A percentile compares a stretch with the other conserved stretches of the same genome.
phyloP scores from a whole-genome alignment of 2,888 invertebrate genomes.

The Ariolimax columbianus region DNA sequence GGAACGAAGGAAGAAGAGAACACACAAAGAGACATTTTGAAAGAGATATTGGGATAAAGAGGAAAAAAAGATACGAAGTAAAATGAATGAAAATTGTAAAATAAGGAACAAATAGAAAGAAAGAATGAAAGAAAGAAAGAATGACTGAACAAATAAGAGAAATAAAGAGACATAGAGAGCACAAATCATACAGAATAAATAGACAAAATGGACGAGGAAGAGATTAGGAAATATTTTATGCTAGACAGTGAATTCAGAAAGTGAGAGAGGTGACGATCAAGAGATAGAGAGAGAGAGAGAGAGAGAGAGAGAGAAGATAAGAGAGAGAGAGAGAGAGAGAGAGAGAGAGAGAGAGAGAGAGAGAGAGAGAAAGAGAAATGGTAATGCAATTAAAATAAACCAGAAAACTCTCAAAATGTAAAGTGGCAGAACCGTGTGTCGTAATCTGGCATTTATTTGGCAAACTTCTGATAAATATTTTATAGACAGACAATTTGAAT shows the following conservation, averaged over 20 bases:
- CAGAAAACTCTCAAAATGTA: no score
- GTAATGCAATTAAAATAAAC: no score
- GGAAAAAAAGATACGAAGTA: neutral
- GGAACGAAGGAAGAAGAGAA: neutral
- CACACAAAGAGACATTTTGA: constrained; percentile 2
- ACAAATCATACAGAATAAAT: neutral
- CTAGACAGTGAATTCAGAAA: neutral
- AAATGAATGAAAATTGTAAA: neutral
- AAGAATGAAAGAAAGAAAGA: constrained; percentile 3
- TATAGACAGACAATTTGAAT: no score
- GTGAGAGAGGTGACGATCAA: neutral
- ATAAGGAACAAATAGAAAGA: neutral
- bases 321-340: constrained; percentile 30
- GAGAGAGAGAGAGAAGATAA: no score
- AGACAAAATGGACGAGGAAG: constrained; percentile 9
- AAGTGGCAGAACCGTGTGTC: no score
- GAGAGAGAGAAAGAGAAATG: neutral
- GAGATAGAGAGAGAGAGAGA: no score
- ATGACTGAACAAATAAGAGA: neutral
- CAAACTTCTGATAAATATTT: no score
- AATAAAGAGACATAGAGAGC: constrained; percentile 10
- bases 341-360: constrained; percentile 38
- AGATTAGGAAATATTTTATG: neutral
- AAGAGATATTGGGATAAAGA: constrained; percentile 17
- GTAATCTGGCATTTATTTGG: no score